Conservation (phyloP, 1,140 invertebrate species). For the Dreissena rostriformis region DNA sequence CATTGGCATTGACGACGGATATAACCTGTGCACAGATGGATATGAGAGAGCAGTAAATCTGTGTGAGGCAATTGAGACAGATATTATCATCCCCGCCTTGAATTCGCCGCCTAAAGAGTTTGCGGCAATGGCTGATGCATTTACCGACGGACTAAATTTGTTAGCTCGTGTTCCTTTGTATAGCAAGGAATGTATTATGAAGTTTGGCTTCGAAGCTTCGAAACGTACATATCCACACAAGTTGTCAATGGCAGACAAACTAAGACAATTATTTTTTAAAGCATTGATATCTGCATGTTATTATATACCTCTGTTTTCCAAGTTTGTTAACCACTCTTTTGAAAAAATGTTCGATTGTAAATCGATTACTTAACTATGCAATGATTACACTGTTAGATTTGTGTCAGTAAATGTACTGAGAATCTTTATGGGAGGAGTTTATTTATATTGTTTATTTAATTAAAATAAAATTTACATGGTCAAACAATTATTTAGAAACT, state of each 20-base stretch:
- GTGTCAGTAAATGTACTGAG: too few relatives aligned
- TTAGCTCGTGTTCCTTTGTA: not conserved
- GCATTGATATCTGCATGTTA: not conserved
- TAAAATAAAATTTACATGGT: too few relatives aligned
- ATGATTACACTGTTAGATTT: too few relatives aligned
- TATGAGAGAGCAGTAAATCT: constrained; percentile 80
- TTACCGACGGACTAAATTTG: constrained; percentile 48
- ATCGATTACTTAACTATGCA: constrained; percentile 1
- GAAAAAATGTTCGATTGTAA: constrained; percentile 35
- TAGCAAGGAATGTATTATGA: constrained; percentile 19
- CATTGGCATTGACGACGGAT: constrained; percentile 91
- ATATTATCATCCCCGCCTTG: constrained; percentile 60
- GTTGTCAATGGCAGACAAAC: constrained; percentile 9
- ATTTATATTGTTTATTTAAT: too few relatives aligned
- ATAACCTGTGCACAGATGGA: constrained; percentile 84
- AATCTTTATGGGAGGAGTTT: too few relatives aligned
- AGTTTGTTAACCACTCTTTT: not conserved
- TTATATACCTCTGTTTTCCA: constrained; percentile 35
- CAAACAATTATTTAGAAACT: too few relatives aligned
- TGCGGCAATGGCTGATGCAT: constrained; percentile 62
- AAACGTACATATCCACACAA: not conserved
- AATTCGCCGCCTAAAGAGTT: constrained; percentile 59
- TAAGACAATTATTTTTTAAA: not conserved
- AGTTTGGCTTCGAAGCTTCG: not conserved
- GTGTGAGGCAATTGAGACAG: constrained; percentile 67